Conservation (phyloP, 2,888 invertebrate genomes). For the Drosophila mimica region DNA sequence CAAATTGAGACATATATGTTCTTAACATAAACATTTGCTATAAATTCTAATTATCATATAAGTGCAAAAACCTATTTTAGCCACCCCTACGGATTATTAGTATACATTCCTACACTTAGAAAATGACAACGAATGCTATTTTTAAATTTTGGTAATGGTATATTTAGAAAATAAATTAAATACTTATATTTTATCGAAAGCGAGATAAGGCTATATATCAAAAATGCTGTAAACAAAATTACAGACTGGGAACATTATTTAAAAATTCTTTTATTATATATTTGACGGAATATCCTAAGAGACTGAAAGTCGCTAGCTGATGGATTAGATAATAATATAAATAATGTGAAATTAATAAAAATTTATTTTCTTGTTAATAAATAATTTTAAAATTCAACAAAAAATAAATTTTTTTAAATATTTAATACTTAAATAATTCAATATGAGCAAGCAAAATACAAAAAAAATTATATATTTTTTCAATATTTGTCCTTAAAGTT, state of each 20-base stretch:
- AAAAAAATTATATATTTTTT: neutral
- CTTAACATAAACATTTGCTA: neutral
- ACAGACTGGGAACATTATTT: neutral
- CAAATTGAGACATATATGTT: neutral
- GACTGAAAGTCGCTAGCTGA: neutral
- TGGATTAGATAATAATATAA: neutral
- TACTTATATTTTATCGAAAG: neutral
- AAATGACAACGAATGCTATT: slow-evolving; percentile 6
- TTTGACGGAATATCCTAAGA: neutral
- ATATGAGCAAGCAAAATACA: neutral
- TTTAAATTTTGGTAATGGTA: neutral
- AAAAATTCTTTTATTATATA: neutral
- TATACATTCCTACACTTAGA: slow-evolving; percentile 44
- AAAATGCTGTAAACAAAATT: neutral
- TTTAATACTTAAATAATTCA: neutral
- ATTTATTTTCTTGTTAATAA: neutral
- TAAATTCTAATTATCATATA: neutral
- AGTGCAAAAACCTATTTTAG: slow-evolving; percentile 1
- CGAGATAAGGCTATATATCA: neutral
- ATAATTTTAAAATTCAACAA: neutral
- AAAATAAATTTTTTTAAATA: neutral
- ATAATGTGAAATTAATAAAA: neutral
- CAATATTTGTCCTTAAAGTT: neutral
- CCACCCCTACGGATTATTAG: slow-evolving; percentile 35
- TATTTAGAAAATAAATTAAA: neutral